A percentile compares a stretch with the other conserved stretches of the same genome.
phyloP scores from a whole-genome alignment of 2,113 vertebrate genomes.

The Charina bottae region DNA sequence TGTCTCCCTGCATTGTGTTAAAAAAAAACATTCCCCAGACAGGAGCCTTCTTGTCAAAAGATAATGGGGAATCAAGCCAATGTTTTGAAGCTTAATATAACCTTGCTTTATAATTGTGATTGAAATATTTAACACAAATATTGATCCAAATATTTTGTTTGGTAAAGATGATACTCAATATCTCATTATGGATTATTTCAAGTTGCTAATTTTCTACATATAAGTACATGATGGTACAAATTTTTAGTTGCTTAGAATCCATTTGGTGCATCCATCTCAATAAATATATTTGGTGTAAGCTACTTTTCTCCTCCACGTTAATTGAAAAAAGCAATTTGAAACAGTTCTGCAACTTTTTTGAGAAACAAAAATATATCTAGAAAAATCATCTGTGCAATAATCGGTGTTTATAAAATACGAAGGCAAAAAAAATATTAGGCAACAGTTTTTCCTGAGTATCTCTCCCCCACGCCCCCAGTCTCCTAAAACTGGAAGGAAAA shows the following conservation, averaged over 20 bases:
- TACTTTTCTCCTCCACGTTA: slow-evolving; percentile 41
- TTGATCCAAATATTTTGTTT: slow-evolving; percentile 29
- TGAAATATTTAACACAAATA: slow-evolving; percentile 14
- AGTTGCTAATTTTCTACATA: neutral
- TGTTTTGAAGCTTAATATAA: neutral
- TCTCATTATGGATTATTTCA: neutral
- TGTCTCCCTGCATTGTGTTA: neutral
- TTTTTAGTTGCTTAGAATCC: neutral
- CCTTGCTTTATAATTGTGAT: neutral
- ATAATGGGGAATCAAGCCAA: neutral
- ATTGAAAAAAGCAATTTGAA: slow-evolving; percentile 20
- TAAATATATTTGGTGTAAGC: slow-evolving; percentile 16
- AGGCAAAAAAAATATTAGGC: slow-evolving; percentile 9
- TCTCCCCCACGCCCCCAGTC: neutral
- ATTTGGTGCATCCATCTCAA: neutral
- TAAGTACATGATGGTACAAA: neutral
- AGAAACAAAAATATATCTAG: slow-evolving; percentile 14
- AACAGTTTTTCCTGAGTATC: slow-evolving; percentile 16
- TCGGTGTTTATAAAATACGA: slow-evolving; percentile 19
- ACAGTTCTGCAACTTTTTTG: slow-evolving; percentile 36
- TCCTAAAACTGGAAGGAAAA: neutral
- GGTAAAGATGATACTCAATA: neutral
- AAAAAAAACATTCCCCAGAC: neutral
- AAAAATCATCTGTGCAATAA: slow-evolving; percentile 31
- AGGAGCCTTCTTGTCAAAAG: neutral